phyloP scores from a whole-genome alignment of 2,113 vertebrate species.

The Callopanchax toddi region DNA sequence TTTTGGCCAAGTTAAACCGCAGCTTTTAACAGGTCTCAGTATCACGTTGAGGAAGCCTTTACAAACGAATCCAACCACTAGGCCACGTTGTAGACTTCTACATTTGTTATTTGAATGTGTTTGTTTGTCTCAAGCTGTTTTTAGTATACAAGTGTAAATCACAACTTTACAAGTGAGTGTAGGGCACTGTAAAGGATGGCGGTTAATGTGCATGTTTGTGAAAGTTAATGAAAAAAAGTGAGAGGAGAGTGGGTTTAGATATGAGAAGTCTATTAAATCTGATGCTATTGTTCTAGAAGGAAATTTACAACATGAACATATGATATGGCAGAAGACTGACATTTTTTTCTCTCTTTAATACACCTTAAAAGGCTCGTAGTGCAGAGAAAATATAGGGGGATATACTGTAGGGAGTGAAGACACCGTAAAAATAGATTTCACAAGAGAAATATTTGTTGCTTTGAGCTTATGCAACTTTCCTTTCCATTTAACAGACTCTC shows the following conservation, averaged over 20 bases:
- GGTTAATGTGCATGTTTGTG: constrained; percentile 46
- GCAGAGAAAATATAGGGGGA: constrained; percentile 46
- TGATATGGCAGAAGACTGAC: constrained; percentile 19
- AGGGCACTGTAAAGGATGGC: constrained; percentile 38
- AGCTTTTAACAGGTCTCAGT: constrained; percentile 20
- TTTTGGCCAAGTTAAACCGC: neutral
- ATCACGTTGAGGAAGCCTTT: constrained; percentile 32
- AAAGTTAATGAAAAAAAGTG: constrained; percentile 32
- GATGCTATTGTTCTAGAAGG: constrained; percentile 18
- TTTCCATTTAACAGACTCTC: constrained; percentile 66
- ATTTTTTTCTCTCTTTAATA: constrained; percentile 11
- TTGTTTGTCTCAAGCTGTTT: constrained; percentile 74
- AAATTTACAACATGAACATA: constrained; percentile 34
- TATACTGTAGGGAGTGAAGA: constrained; percentile 38
- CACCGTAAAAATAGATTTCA: constrained; percentile 52
- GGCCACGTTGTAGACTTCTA: constrained; percentile 45
- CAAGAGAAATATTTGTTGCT: constrained; percentile 60
- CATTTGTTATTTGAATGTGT: constrained; percentile 64
- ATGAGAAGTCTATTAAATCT: constrained; percentile 14
- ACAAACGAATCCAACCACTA: constrained; percentile 17
- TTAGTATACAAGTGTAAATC: constrained; percentile 70
- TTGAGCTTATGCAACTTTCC: constrained; percentile 72
- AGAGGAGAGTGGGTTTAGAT: constrained; percentile 10
- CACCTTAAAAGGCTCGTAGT: constrained; percentile 34
- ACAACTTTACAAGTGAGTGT: constrained; percentile 66